Evolutionary conservation across 2,888 invertebrate species (phyloP).

Genomic region (Pocota personata): DNA sequence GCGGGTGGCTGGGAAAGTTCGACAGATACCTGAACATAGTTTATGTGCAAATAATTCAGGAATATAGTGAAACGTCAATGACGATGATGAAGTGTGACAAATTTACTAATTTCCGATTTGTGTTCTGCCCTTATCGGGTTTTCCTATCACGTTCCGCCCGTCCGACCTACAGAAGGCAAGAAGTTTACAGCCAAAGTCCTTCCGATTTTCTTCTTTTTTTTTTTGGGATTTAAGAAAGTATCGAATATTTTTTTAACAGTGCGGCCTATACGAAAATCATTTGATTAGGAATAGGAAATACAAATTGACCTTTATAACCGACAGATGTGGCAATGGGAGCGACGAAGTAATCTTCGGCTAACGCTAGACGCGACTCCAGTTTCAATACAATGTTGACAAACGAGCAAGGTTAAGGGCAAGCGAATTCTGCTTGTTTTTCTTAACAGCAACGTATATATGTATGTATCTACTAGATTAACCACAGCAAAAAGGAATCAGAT

Average conservation of each 20-base stretch:
- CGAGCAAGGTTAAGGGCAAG: no score
- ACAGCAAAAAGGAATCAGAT: no score
- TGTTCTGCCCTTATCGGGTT: slow-evolving; percentile 36
- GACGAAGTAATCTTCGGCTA: no score
- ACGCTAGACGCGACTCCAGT: no score
- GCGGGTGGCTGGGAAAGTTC: not conserved
- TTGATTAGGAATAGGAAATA: no score
- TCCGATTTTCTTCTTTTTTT: not conserved
- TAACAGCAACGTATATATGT: no score
- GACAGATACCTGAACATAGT: slow-evolving; percentile 42
- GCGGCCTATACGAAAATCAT: not conserved
- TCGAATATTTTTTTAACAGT: slow-evolving; percentile 7
- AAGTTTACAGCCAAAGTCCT: slow-evolving; percentile 39
- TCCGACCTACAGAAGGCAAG: slow-evolving; percentile 24
- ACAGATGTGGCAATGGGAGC: no score
- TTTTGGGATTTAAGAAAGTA: not conserved
- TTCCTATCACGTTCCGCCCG: slow-evolving; percentile 61
- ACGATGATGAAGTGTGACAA: slow-evolving; percentile 69
- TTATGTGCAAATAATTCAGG: slow-evolving; percentile 58
- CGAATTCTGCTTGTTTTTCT: no score
- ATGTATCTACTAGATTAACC: no score
- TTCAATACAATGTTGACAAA: no score
- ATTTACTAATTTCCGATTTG: slow-evolving; percentile 68
- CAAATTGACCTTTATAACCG: no score
- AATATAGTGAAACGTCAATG: slow-evolving; percentile 45